A percentile compares a stretch with the other conserved stretches of the same genome.
Conservation (phyloP, 2,888 invertebrate species). For the Halocaridina rubra region DNA sequence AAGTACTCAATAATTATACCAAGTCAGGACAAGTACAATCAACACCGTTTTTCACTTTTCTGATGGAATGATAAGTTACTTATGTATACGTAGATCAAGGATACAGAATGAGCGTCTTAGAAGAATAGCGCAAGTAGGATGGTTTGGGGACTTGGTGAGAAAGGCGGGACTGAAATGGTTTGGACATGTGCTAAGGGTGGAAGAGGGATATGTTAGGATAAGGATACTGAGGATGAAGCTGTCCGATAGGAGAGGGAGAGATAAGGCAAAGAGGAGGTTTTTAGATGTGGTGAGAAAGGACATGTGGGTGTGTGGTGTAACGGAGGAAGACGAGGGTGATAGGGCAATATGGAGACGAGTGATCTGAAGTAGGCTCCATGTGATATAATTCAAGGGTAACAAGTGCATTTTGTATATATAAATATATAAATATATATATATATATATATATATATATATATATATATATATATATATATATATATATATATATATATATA, state of each 20-base stretch:
- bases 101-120: too few species aligned
- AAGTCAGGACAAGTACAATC: too few species aligned
- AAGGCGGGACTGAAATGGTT: too few species aligned
- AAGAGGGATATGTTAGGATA: too few species aligned
- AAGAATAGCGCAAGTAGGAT: too few species aligned
- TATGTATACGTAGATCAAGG: too few species aligned
- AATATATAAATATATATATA: background rate
- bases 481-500: background rate
- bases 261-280: background rate
- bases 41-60: too few species aligned
- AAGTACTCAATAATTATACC: too few species aligned
- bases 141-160: too few species aligned
- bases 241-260: background rate
- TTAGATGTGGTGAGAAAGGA: background rate
- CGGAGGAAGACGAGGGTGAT: background rate
- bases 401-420: background rate
- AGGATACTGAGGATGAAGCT: too few species aligned
- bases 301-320: background rate
- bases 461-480: background rate
- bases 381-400: background rate
- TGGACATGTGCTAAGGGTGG: too few species aligned
- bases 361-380: background rate
- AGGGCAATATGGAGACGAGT: background rate
- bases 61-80: too few species aligned
- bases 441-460: background rate